Percentiles rank a stretch among this genome's conserved stretches.
Conservation (phyloP, 2,113 vertebrate genomes). For the Dasyornis broadbenti region DNA sequence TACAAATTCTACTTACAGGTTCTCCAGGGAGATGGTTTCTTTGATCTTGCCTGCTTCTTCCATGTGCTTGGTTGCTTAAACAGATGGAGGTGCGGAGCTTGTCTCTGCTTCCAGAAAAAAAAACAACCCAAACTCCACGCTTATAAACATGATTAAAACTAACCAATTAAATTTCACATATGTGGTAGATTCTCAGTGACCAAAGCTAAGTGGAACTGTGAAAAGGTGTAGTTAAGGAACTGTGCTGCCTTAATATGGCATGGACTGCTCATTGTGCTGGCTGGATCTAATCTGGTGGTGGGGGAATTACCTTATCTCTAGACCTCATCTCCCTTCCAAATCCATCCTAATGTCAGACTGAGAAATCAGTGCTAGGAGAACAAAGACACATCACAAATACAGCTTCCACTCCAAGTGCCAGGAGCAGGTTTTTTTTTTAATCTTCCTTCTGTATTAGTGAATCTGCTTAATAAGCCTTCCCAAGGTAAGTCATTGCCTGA, state of each 20-base stretch:
- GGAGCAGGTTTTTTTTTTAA: not conserved
- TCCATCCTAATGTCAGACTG: not conserved
- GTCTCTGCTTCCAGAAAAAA: not conserved
- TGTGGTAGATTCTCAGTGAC: not conserved
- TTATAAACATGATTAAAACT: not conserved
- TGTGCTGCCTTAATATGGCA: not conserved
- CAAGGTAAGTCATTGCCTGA: not conserved
- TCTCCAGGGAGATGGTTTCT: not conserved
- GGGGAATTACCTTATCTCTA: not conserved
- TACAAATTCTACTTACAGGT: not conserved
- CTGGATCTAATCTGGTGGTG: not conserved
- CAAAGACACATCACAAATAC: not conserved
- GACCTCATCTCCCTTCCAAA: constrained; percentile 15
- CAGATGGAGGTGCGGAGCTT: not conserved
- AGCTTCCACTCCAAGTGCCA: not conserved
- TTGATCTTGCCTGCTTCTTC: not conserved
- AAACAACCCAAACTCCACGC: not conserved
- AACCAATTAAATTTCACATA: not conserved
- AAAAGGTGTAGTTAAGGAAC: not conserved
- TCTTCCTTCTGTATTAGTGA: not conserved
- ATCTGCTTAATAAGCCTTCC: not conserved
- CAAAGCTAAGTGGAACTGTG: not conserved
- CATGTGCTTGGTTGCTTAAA: not conserved
- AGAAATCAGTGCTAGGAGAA: not conserved
- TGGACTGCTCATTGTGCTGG: not conserved